phyloP scores from a whole-genome alignment of 1,140 invertebrate genomes.

The Oscheius sp. region DNA sequence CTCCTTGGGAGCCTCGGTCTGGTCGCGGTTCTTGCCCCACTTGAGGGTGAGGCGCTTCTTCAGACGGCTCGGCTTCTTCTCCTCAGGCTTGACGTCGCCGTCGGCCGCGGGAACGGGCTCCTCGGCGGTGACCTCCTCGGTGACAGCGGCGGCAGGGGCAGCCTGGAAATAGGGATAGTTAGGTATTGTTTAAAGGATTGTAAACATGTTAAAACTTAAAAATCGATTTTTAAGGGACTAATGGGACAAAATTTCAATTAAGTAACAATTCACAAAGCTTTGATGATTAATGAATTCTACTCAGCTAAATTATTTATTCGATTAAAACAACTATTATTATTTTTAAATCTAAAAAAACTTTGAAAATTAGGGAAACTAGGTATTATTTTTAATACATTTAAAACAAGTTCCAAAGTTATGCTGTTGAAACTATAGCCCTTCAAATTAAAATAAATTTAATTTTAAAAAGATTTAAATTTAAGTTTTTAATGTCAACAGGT shows the following conservation, averaged over 20 bases:
- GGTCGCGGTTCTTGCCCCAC: constrained; percentile 28
- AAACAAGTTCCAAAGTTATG: too few relatives aligned
- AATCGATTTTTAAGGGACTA: not conserved
- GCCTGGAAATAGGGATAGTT: not conserved
- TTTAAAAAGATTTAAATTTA: not conserved
- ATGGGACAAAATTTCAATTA: not conserved
- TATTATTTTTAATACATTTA: too few relatives aligned
- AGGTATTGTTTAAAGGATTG: not conserved
- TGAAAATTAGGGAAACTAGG: too few relatives aligned
- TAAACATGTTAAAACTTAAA: not conserved
- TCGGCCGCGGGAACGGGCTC: not conserved
- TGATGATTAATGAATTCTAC: not conserved
- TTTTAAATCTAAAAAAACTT: not conserved
- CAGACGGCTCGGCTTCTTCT: constrained; percentile 22
- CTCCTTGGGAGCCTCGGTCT: constrained; percentile 29
- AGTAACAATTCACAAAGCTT: not conserved
- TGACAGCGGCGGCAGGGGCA: not conserved
- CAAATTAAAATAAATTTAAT: too few relatives aligned
- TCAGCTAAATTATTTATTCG: too few relatives aligned
- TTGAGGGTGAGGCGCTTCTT: constrained; percentile 25
- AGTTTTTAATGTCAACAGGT: not conserved
- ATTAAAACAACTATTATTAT: not conserved
- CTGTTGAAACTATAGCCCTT: too few relatives aligned
- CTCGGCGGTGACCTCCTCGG: constrained; percentile 2
- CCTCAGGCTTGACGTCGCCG: constrained; percentile 26